Evolutionary conservation across 1,140 invertebrate genomes (phyloP).

Genomic region (Drosophila fuyamai): DNA sequence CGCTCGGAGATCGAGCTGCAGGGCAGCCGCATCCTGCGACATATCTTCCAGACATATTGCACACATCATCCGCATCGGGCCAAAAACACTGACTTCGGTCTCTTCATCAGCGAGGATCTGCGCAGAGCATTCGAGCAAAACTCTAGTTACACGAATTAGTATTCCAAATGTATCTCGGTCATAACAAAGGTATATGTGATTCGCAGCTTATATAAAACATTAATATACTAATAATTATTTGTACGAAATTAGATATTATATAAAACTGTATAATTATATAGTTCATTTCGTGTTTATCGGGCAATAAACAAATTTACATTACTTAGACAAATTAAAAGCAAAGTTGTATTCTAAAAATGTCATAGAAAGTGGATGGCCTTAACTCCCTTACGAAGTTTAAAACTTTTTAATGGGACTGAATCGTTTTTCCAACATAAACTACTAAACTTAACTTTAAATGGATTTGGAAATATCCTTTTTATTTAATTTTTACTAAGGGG

Average conservation of each 20-base stretch:
- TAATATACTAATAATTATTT: conserved; percentile 20
- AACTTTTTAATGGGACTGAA: too few species aligned
- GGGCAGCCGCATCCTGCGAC: conserved; percentile 63
- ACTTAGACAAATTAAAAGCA: conserved; percentile 23
- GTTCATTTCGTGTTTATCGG: conserved; percentile 55
- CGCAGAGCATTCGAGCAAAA: conserved; percentile 55
- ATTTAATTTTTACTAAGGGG: too few species aligned
- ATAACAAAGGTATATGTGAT: conserved; percentile 66
- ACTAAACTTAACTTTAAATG: too few species aligned
- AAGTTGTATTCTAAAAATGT: not conserved
- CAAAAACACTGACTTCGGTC: conserved; percentile 65
- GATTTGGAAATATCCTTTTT: too few species aligned
- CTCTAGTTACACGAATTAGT: conserved; percentile 32
- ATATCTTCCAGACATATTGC: conserved; percentile 79
- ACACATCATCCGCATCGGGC: conserved; percentile 69
- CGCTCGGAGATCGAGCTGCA: conserved; percentile 55
- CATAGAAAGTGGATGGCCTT: too few species aligned
- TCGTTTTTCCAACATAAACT: too few species aligned
- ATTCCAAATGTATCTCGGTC: conserved; percentile 21
- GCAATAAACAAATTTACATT: conserved; percentile 52
- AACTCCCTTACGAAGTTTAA: too few species aligned
- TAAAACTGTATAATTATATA: conserved; percentile 45
- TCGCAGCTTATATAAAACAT: conserved; percentile 45
- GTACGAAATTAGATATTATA: conserved; percentile 30
- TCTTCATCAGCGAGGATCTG: conserved; percentile 71